These are phyloP conservation scores for Baryphthengus martii DNA, from an alignment of 2,113 vertebrate genomes.

Conservation along the genomic window DNA sequence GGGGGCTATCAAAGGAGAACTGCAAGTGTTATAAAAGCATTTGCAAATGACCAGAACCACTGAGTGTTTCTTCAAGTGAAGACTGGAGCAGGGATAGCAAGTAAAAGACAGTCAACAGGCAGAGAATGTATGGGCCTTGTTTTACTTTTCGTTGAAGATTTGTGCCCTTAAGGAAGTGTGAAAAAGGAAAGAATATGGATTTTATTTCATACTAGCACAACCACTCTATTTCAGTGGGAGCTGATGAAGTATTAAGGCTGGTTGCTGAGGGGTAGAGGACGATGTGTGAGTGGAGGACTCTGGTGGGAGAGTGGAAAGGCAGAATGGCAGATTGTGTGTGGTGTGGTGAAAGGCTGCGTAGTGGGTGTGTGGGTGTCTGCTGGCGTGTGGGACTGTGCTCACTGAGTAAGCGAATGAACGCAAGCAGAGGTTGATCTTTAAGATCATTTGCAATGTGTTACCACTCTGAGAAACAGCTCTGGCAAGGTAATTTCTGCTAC, in stretches of 20 bases:
- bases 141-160: neutral
- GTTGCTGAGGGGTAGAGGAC: neutral
- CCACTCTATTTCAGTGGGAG: neutral
- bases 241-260: neutral
- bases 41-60: neutral
- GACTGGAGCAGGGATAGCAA: neutral
- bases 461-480: neutral
- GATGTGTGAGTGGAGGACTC: neutral
- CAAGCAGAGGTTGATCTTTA: neutral
- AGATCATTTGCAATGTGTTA: rapidly evolving
- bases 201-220: neutral
- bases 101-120: neutral
- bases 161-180: neutral
- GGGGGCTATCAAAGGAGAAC: neutral
- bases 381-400: neutral
- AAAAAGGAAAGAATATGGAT: neutral
- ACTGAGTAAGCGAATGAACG: neutral
- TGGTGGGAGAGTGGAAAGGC: neutral
- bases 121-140: no score
- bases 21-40: neutral
- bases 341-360: neutral
- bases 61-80: neutral
- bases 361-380: neutral
- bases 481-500: neutral
- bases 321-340: rapidly evolving